These are phyloP conservation scores for Neogobius melanostomus DNA, from an alignment of 2,113 vertebrate genomes.

Conservation along the genomic window DNA sequence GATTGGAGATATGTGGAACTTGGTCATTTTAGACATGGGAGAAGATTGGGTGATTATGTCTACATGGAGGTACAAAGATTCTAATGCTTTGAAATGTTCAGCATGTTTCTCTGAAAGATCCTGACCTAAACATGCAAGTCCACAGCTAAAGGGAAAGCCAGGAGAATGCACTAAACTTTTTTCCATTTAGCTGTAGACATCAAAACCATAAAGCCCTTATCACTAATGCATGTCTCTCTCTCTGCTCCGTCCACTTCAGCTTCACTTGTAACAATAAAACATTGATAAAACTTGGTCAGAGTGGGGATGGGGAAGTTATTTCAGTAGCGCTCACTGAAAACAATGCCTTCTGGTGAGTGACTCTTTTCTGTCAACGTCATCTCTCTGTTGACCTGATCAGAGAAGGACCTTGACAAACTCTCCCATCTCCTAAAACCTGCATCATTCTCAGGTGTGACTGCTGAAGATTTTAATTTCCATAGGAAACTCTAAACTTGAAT, in stretches of 20 bases:
- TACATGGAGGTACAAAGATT: background rate
- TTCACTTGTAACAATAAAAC: background rate
- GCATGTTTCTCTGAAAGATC: background rate
- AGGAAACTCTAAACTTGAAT: conserved; percentile 1
- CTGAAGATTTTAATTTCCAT: conserved; percentile 41
- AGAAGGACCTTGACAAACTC: conserved; percentile 42
- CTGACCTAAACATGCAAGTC: background rate
- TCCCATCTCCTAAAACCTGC: conserved; percentile 61
- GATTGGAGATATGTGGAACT: background rate
- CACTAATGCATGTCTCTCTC: background rate
- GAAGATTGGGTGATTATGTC: background rate
- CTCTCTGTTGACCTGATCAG: conserved; percentile 33
- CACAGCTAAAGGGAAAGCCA: background rate
- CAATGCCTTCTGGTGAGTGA: background rate
- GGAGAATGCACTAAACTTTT: background rate
- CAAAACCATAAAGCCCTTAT: background rate
- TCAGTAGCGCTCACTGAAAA: background rate
- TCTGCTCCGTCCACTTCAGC: background rate
- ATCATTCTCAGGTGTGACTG: conserved; percentile 68
- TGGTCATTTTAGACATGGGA: background rate
- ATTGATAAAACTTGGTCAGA: background rate
- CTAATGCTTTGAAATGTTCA: background rate
- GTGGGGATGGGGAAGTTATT: background rate
- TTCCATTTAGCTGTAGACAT: background rate
- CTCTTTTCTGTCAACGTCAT: background rate